Evolutionary conservation across 2,888 invertebrate genomes (phyloP).

Genomic region (Argynnis bischoffii): DNA sequence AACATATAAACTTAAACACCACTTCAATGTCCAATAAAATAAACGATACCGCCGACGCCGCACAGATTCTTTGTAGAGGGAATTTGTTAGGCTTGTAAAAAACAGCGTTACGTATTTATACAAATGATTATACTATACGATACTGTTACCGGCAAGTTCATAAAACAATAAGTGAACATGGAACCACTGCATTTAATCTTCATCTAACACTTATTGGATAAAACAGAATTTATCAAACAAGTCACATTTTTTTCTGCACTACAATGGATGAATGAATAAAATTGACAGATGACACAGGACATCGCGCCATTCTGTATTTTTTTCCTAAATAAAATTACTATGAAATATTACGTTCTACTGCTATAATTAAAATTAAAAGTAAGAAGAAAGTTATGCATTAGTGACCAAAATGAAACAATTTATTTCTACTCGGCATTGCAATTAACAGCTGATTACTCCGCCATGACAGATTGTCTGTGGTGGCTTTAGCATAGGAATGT

Average conservation of each 20-base stretch:
- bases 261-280: conserved; percentile 77
- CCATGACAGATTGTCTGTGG: conserved; percentile 62
- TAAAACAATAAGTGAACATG: conserved; percentile 54
- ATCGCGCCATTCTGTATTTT: conserved; percentile 74
- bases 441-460: conserved; percentile 81
- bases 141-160: conserved; percentile 48
- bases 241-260: conserved; percentile 79
- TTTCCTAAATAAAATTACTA: conserved; percentile 41
- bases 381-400: conserved; percentile 47
- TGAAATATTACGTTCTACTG: conserved; percentile 40
- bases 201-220: conserved; percentile 63
- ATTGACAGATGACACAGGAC: conserved; percentile 76
- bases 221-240: conserved; percentile 73
- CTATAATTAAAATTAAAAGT: conserved; percentile 42
- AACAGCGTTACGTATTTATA: conserved; percentile 47
- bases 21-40: conserved; percentile 58
- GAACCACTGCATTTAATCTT: conserved; percentile 58
- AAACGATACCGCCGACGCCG: conserved; percentile 69
- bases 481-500: conserved; percentile 9
- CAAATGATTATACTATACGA: conserved; percentile 47
- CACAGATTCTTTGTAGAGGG: conserved; percentile 71
- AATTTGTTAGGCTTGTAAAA: conserved; percentile 57
- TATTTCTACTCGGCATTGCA: conserved; percentile 68
- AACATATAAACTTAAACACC: conserved; percentile 49
- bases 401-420: conserved; percentile 50